These are phyloP conservation scores for Amphipyra tragopoginis DNA, from an alignment of 2,888 invertebrate genomes.

Conservation along the genomic window DNA sequence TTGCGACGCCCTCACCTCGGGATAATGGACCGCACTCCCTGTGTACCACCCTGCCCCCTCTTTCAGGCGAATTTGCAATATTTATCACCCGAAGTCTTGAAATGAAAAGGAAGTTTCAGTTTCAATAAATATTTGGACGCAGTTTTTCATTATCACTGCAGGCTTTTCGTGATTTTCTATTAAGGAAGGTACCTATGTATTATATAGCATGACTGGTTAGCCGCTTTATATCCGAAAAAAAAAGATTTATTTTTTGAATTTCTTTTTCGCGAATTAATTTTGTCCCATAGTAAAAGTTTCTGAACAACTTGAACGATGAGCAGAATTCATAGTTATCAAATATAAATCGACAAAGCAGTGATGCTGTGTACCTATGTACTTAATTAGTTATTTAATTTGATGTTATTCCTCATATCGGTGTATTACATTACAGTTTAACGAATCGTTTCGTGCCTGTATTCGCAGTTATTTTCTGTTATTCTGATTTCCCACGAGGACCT, in stretches of 20 bases:
- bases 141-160: constrained; percentile 1
- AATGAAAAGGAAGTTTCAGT: constrained; percentile 20
- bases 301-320: too few relatives aligned
- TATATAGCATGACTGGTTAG: too few relatives aligned
- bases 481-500: constrained; percentile 48
- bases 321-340: too few relatives aligned
- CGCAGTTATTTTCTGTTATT: constrained; percentile 40
- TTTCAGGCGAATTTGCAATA: constrained; percentile 58
- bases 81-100: constrained; percentile 47
- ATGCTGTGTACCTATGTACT: background rate
- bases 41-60: constrained; percentile 42
- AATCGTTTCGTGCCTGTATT: constrained; percentile 36
- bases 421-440: constrained; percentile 25
- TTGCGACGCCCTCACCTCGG: constrained; percentile 82
- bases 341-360: too few relatives aligned
- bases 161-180: constrained; percentile 4
- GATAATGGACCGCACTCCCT: constrained; percentile 83
- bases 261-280: too few relatives aligned
- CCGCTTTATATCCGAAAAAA: too few relatives aligned
- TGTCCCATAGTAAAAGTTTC: too few relatives aligned
- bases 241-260: too few relatives aligned
- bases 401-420: constrained; percentile 3
- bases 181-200: background rate
- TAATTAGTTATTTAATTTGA: constrained; percentile 6
- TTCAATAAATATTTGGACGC: constrained; percentile 25